Evolutionary conservation across 2,113 vertebrate genomes (phyloP), one percentile per base, ranked within the genome.

Genomic region (Pygoscelis antarcticus): DNA sequence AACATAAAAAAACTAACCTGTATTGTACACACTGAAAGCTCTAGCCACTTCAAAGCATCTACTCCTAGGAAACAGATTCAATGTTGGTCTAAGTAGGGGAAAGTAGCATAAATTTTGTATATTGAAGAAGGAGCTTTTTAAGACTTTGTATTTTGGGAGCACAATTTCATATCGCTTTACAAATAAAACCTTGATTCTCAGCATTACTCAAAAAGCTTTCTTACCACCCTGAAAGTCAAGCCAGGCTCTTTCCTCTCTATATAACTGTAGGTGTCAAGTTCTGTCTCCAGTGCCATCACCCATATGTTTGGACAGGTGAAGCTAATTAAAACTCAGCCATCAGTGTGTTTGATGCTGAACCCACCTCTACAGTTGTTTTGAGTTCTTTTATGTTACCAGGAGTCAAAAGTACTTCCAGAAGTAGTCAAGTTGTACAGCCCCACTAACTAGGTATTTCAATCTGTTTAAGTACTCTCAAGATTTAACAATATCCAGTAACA

Each of bases 391-490:
- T 9, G 4, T 46, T 58, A 81, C 38, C 10, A 66, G 46, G 19
- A 90, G 54, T 70, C 62, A 62, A 47, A 95, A 90, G 58, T 77
- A 89, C 58, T 92, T 92, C 83, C 89, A 91, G 54, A 93, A 90
- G 29, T 5, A 83, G 42, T 54, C 30, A 89, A 40, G 20, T n/a
- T 46, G 25, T 54, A 60, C 40, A 90, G 54, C 46, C 30, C 15
- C 54, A 65, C 54, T 70, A 88, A 38, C 54, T 15, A 79, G 16
- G 13, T 52, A 76, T 77, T 88, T 80, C 83, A 69, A n/a, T 58
- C 44, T 92, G 29, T 61, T 85, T 27, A 88, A 86, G 68, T 66
- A 80, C 23, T 57, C 58, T 72, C 17, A 40, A 84, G 25, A 81
- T 38, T 58, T 51, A 86, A 81, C 40, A 85, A 52, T 29, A 58